Percentiles rank a stretch among this genome's conserved stretches.
Conservation (phyloP, 2,113 vertebrate species). For the Nothocercus nigrocapillus region DNA sequence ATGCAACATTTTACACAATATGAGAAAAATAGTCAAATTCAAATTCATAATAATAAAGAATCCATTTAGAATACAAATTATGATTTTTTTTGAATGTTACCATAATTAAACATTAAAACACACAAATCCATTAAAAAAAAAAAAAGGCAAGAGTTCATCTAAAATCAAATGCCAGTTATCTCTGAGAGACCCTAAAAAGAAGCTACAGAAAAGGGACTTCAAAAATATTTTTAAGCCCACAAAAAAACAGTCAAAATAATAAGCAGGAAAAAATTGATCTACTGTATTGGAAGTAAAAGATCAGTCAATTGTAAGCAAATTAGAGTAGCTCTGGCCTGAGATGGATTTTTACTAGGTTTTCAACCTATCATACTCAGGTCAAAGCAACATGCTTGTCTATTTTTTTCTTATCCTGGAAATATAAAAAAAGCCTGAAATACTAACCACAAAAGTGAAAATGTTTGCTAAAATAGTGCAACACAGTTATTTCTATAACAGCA, state of each 20-base stretch:
- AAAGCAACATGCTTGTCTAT: neutral
- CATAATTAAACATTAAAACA: neutral
- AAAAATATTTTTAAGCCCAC: neutral
- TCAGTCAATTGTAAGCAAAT: conserved; percentile 44
- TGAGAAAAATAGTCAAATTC: neutral
- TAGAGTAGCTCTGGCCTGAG: neutral
- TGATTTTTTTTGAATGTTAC: neutral
- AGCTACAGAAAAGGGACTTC: neutral
- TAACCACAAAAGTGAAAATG: neutral
- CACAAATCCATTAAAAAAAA: neutral
- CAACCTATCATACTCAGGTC: neutral
- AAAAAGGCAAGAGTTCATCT: neutral
- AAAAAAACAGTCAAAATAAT: neutral
- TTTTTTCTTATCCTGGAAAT: neutral
- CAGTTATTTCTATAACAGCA: neutral
- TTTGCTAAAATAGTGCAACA: neutral
- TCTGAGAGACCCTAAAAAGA: neutral
- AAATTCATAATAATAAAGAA: neutral
- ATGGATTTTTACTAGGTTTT: neutral
- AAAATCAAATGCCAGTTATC: neutral
- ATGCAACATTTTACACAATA: neutral
- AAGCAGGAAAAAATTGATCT: neutral
- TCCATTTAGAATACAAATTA: neutral
- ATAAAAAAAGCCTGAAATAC: neutral
- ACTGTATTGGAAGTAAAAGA: conserved; percentile 37